Base-by-base conservation (phyloP, 2,888 invertebrate genomes). In the Athalia cordata region DNA sequence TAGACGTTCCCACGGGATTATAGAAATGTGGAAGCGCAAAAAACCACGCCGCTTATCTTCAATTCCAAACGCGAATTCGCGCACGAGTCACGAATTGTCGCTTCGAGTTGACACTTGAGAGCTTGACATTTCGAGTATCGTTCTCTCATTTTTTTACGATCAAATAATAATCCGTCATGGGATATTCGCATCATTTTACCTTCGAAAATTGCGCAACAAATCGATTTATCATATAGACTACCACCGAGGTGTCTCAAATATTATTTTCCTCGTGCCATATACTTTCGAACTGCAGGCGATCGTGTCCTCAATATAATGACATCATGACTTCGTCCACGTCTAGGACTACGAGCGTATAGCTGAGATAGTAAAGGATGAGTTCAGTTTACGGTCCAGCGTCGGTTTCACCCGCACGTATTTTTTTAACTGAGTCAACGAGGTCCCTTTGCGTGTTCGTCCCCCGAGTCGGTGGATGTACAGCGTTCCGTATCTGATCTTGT, bases 81-180 rank as follows among this genome's bases (percentile, higher is more conserved):
- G 8, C 15, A 13, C 62, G 55, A 9, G 55, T 55, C 62, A 15
- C 15, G 15, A 8, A 8, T 62, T 15, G 62, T 13, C 13, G 15
- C 68, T 72, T 59, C 45, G 57, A 59, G 57, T 45, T 59, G 59
- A 59, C 59, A 59, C 59, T 59, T 47, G 57, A 62, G 15, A 13
- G 15, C n/a, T 47, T 72, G 57, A 72, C 59, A 47, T 59, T 72
- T 59, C 47, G n/a, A 72, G 72, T 72, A 72, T 72, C 45, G 57
- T 57, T 59, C 47, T 59, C 57, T 59, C 59, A 72, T 72, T 72
- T 59, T n/a, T 29, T 29, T 29, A 29, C 9, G 15, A 72, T 57
- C 59, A 72, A 72, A 72, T 72, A 59, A 72, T 59, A 29, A 29
- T 29, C 29, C 29, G 29, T 29, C 2, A 29, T 29, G 29, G 29